phyloP scores from a whole-genome alignment of 2,888 invertebrate genomes.

The Agrochola lota region DNA sequence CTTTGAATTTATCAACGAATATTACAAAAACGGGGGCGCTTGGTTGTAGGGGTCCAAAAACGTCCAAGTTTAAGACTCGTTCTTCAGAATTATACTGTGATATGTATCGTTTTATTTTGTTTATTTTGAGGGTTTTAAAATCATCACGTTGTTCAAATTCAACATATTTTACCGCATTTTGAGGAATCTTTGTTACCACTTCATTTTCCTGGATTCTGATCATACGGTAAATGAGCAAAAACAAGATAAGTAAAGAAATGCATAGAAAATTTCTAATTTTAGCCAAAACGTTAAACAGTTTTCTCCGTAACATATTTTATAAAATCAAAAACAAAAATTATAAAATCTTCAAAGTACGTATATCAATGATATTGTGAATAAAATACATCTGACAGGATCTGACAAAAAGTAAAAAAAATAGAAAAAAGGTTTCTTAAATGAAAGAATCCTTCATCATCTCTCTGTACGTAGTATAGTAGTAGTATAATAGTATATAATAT shows the following conservation, averaged over 20 bases:
- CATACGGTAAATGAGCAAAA: conserved; percentile 45
- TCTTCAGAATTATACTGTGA: conserved; percentile 44
- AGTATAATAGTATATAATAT: no score
- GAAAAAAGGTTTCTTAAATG: not conserved
- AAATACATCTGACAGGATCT: conserved; percentile 15
- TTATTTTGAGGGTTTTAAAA: conserved; percentile 10
- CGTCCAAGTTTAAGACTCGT: conserved; percentile 70
- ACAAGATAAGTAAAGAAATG: conserved; percentile 46
- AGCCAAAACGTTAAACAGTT: conserved; percentile 26
- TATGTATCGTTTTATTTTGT: conserved; percentile 47
- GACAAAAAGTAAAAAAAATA: not conserved
- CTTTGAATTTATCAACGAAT: conserved; percentile 68
- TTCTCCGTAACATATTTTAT: conserved; percentile 51
- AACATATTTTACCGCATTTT: conserved; percentile 64
- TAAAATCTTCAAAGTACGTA: not conserved
- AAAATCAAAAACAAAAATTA: not conserved
- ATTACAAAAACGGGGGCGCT: conserved; percentile 76
- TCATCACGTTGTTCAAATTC: conserved; percentile 34
- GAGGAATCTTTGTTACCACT: conserved; percentile 59
- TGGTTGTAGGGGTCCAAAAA: conserved; percentile 69
- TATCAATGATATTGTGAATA: not conserved
- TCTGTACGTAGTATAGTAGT: not conserved
- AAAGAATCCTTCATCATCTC: no score
- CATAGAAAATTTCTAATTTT: conserved; percentile 51
- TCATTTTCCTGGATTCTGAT: conserved; percentile 45